A percentile compares a stretch with the other conserved stretches of the same genome.
Evolutionary conservation across 2,888 invertebrate species (phyloP).

Genomic region (Drosophila aldrichi): DNA sequence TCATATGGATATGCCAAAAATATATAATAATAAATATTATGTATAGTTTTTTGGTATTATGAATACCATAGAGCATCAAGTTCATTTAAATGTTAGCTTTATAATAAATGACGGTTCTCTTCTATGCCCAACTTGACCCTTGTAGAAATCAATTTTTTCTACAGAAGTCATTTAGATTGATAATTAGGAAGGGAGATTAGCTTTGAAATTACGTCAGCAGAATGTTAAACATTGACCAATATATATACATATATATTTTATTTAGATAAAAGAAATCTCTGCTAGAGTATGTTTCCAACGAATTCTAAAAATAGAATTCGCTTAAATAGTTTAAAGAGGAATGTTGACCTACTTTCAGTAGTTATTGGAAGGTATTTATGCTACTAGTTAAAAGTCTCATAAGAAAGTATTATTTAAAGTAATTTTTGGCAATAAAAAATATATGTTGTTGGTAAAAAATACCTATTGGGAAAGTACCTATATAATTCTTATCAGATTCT

Average conservation of each 20-base stretch:
- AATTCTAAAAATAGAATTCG: neutral
- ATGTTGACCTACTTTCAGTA: neutral
- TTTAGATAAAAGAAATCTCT: no score
- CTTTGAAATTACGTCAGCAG: neutral
- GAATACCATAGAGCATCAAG: neutral
- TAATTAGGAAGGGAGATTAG: neutral
- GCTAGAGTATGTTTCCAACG: no score
- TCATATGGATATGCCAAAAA: neutral
- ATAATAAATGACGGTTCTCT: neutral
- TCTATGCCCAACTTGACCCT: neutral
- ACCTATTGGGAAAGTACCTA: no score
- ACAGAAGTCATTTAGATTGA: slow-evolving; percentile 1
- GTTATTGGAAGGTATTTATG: neutral
- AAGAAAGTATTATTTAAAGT: no score
- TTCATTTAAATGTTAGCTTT: neutral
- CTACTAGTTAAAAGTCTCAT: no score
- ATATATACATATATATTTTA: no score
- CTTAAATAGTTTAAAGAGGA: neutral
- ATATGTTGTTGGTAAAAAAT: no score
- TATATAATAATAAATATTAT: neutral
- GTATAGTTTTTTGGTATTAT: no score
- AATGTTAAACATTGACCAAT: no score
- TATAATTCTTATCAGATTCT: no score
- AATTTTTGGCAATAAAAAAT: no score
- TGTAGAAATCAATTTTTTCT: slow-evolving; percentile 3